phyloP scores from a whole-genome alignment of 2,888 invertebrate genomes.

The Megastigmus dorsalis region DNA sequence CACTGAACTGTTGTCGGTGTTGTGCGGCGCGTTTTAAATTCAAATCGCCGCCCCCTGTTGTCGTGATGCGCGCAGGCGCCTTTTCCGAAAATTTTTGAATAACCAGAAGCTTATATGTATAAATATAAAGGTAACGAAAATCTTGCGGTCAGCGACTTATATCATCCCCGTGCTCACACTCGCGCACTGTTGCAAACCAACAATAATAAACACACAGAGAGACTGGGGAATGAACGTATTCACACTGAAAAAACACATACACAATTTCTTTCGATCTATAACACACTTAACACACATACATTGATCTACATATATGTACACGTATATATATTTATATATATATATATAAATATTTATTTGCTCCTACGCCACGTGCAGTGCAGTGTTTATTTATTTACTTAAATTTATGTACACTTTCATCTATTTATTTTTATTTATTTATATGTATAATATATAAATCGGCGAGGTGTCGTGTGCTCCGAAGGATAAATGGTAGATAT shows the following conservation, averaged over 20 bases:
- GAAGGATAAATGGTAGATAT: no score
- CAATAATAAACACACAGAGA: constrained; percentile 6
- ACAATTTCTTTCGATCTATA: constrained; percentile 1
- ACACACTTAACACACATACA: constrained; percentile 3
- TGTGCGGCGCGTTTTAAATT: constrained; percentile 31
- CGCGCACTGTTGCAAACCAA: constrained; percentile 21
- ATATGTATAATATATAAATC: no score
- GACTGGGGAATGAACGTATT: constrained; percentile 19
- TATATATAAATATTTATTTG: constrained; percentile 33
- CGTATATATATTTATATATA: constrained; percentile 49
- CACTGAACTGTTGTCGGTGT: not conserved
- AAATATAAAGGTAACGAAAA: not conserved
- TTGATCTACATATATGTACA: constrained; percentile 32
- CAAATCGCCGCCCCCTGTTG: constrained; percentile 6
- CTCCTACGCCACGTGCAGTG: not conserved
- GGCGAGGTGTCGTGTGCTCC: constrained; percentile 4
- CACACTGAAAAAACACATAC: constrained; percentile 16
- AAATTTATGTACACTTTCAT: no score
- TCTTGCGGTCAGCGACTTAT: not conserved
- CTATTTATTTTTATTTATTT: no score
- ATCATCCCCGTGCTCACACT: constrained; percentile 22
- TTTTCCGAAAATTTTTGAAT: constrained; percentile 18
- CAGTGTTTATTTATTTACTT: constrained; percentile 50
- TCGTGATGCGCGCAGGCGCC: constrained; percentile 12
- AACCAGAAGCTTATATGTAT: no score